phyloP scores from a whole-genome alignment of 2,888 invertebrate genomes.

The Apodemia mormo region DNA sequence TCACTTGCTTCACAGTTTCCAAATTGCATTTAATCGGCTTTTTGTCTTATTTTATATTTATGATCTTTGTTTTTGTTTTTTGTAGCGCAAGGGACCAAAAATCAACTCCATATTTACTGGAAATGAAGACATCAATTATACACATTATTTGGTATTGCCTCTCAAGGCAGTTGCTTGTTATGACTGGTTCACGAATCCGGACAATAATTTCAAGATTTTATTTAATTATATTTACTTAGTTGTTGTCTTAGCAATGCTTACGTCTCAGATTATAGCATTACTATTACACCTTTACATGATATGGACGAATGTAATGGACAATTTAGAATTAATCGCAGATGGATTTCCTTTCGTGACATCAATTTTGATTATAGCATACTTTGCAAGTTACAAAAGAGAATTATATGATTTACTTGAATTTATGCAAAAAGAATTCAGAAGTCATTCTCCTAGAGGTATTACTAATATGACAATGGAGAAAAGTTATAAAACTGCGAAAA shows the following conservation, averaged over 20 bases:
- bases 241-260: slow-evolving; percentile 54
- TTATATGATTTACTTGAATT: slow-evolving; percentile 54
- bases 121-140: slow-evolving; percentile 45
- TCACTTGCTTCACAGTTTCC: too few species aligned
- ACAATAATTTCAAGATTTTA: slow-evolving; percentile 43
- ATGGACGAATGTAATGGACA: slow-evolving; percentile 62
- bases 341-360: slow-evolving; percentile 58
- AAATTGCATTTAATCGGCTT: too few species aligned
- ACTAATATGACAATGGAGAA: slow-evolving; percentile 67
- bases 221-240: slow-evolving; percentile 56
- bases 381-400: slow-evolving; percentile 51
- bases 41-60: too few species aligned
- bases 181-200: slow-evolving; percentile 58
- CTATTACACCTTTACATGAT: slow-evolving; percentile 55
- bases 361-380: slow-evolving; percentile 57
- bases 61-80: background rate
- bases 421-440: slow-evolving; percentile 62
- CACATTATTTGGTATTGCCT: slow-evolving; percentile 54
- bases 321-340: slow-evolving; percentile 60
- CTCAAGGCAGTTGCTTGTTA: slow-evolving; percentile 63
- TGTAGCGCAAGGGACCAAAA: background rate
- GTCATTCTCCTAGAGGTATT: slow-evolving; percentile 62
- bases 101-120: slow-evolving; percentile 32
- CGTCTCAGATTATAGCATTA: slow-evolving; percentile 46
- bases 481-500: slow-evolving; percentile 55